Evolutionary conservation across 2,113 vertebrate genomes (phyloP), one percentile per base, ranked within the genome.

Genomic region (Puntigrus tetrazona): DNA sequence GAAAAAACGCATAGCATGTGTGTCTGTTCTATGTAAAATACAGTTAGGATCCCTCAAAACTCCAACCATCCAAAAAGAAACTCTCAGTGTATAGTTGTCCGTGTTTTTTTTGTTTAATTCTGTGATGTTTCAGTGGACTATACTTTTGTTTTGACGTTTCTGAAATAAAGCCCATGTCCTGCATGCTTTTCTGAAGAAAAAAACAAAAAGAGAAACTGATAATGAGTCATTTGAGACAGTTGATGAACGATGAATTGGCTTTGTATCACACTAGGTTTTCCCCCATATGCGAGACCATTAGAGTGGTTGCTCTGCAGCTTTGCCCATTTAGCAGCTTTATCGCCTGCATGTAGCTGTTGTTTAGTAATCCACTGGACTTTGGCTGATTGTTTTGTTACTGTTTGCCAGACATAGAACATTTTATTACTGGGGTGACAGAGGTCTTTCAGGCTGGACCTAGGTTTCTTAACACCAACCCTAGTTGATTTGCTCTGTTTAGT

Each of bases 351-450:
- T 72, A 73, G 38, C 43, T 25, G 69, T 41, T 73, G 69, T 73
- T 43, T 6, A 25, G 38, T 73, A 73, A 73, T 73, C 70, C 38
- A 45, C 10, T 73, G 70, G 70, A 73, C 70, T 73, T 73, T 73
- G 67, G 22, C 36, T 70, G 70, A 73, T 43, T 41, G 70, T 27
- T 73, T 73, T 73, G 38, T 73, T 73, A 73, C 36, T 73, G 70
- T 73, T 73, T 73, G 38, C n/a, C 70, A 45, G 38, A 73, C n/a
- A 73, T 11, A 73, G 38, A 73, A 73, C 38, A 73, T n/a, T 73
- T 43, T 73, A 73, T 73, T 41, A 73, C 70, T 7, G 5, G n/a
- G 22, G 38, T 73, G 70, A 73, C 70, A 13, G 13, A 41, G 34
- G 34, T 22, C 34, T 70, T 70, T 70, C 22, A 38, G 22, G 34